Percentiles rank a stretch among this genome's conserved stretches.
These are phyloP conservation scores for Crax fasciolata DNA, from an alignment of 2,797 vertebrate genomes.

Conservation along the genomic window DNA sequence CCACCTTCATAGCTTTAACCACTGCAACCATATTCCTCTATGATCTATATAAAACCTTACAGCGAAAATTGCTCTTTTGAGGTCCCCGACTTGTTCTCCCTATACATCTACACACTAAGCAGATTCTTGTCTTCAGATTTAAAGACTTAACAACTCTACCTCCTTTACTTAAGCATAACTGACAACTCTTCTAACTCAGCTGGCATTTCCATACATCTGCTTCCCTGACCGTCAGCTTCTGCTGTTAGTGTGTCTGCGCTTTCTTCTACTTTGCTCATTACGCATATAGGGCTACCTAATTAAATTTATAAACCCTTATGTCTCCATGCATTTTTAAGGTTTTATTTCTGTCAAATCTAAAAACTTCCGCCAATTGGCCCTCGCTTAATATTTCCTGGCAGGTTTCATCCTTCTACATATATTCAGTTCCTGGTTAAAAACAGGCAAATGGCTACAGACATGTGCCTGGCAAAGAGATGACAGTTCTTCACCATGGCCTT, in stretches of 20 bases:
- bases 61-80: neutral
- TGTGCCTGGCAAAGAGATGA: conserved; percentile 42
- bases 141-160: neutral
- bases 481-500: conserved; percentile 30
- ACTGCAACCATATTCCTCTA: neutral
- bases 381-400: neutral
- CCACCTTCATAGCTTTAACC: neutral
- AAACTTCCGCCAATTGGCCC: neutral
- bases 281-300: neutral
- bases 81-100: neutral
- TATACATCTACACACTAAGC: neutral
- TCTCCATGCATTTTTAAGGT: neutral
- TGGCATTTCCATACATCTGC: neutral
- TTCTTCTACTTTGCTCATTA: neutral
- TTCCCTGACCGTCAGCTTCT: neutral
- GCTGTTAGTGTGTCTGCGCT: fast-evolving
- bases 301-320: neutral
- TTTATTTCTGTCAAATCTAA: neutral
- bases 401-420: neutral
- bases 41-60: fast-evolving
- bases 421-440: neutral
- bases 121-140: neutral
- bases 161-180: neutral
- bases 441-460: conserved; percentile 37
- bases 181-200: neutral